A percentile compares a stretch with the other conserved stretches of the same genome.
These are phyloP conservation scores for Anoplophora glabripennis DNA, from an alignment of 1,140 invertebrate genomes.

Conservation along the genomic window DNA sequence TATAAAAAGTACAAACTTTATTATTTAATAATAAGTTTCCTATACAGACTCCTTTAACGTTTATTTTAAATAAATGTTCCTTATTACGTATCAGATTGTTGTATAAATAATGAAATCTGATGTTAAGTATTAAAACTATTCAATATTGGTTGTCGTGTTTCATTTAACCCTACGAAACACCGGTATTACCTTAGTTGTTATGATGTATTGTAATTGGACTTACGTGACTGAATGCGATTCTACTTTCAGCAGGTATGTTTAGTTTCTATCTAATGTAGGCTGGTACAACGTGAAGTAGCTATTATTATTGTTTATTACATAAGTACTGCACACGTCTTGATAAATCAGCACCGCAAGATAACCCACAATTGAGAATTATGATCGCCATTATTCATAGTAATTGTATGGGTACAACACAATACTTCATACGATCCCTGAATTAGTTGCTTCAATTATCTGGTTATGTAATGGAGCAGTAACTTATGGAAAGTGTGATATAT, in stretches of 20 bases:
- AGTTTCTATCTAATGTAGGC: not conserved
- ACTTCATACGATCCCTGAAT: too few species aligned
- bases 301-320: conserved; percentile 13
- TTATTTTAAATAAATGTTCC: conserved; percentile 45
- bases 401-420: too few species aligned
- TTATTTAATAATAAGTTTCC: conserved; percentile 33
- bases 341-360: too few species aligned
- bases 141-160: conserved; percentile 10
- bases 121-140: conserved; percentile 40
- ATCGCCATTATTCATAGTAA: too few species aligned
- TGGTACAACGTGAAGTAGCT: conserved; percentile 1
- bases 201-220: not conserved
- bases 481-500: too few species aligned
- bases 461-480: too few species aligned
- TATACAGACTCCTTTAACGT: conserved; percentile 29
- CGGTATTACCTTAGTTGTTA: not conserved
- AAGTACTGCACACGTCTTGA: too few species aligned
- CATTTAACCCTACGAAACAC: not conserved
- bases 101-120: conserved; percentile 33
- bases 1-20: conserved; percentile 44
- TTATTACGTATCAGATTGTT: conserved; percentile 37
- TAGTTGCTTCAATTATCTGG: too few species aligned
- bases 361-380: too few species aligned
- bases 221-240: conserved; percentile 10
- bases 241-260: not conserved